Conservation (phyloP, 2,888 invertebrate species). For the Sussaba pulchella region DNA sequence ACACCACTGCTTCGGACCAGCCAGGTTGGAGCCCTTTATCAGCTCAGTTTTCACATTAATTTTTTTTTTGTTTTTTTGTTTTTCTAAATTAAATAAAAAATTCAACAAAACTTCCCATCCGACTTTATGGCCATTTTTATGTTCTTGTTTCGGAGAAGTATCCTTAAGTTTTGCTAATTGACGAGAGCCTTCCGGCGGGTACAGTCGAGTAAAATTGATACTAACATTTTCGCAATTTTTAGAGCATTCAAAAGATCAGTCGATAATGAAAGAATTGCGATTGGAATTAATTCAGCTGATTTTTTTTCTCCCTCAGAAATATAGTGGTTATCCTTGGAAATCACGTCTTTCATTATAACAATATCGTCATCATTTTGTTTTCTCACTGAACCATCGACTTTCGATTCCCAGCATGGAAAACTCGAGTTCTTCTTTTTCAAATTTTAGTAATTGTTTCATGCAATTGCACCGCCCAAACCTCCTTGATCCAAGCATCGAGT, state of each 20-base stretch:
- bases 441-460: neutral
- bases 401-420: neutral
- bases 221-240: neutral
- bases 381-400: neutral
- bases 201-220: neutral
- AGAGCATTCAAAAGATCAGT: neutral
- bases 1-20: slow-evolving; percentile 85
- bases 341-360: no score
- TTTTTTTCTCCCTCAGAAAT: no score
- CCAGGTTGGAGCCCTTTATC: slow-evolving; percentile 86
- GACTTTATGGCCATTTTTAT: slow-evolving; percentile 61
- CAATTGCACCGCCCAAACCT: slow-evolving; percentile 23
- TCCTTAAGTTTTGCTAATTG: slow-evolving; percentile 60
- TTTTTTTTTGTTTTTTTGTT: slow-evolving; percentile 75
- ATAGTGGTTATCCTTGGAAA: no score
- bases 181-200: neutral
- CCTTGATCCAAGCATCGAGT: slow-evolving; percentile 64
- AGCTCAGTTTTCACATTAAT: slow-evolving; percentile 86
- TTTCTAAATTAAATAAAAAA: no score
- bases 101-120: slow-evolving; percentile 80
- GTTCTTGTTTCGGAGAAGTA: slow-evolving; percentile 84
- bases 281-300: slow-evolving; percentile 1
- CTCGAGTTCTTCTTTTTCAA: slow-evolving; percentile 9
- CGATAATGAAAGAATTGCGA: neutral
- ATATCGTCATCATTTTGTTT: no score